phyloP scores from a whole-genome alignment of 2,113 vertebrate species.

The Ciconia maguari region DNA sequence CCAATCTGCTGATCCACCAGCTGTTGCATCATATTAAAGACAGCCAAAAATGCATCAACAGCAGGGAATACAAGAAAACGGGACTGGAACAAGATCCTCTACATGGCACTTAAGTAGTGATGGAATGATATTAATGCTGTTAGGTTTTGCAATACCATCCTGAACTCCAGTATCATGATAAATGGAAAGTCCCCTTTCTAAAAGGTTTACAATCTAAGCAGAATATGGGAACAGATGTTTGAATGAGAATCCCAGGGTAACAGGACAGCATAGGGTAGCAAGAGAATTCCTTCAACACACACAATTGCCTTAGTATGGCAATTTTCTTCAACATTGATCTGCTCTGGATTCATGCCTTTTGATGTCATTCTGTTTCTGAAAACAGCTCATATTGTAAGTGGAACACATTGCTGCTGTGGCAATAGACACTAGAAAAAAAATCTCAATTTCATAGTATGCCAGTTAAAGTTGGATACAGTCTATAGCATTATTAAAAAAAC shows the following conservation, averaged over 20 bases:
- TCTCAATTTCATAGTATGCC: neutral
- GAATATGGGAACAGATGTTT: neutral
- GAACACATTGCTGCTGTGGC: neutral
- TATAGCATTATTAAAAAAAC: neutral
- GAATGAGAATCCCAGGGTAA: neutral
- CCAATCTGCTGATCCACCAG: neutral
- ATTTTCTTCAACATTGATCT: neutral
- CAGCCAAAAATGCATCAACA: neutral
- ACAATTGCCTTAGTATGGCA: neutral
- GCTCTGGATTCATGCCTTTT: neutral
- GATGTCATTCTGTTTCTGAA: neutral
- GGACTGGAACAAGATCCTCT: neutral
- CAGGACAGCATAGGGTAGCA: neutral
- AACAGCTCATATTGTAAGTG: neutral
- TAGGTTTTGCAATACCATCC: neutral
- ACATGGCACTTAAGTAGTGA: neutral
- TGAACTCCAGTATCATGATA: neutral
- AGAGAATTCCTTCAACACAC: neutral
- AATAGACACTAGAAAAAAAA: neutral
- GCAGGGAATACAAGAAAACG: neutral
- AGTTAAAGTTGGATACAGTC: neutral
- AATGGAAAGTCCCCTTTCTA: neutral
- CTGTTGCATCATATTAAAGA: neutral
- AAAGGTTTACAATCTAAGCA: neutral
- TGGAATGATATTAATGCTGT: neutral